phyloP scores from a whole-genome alignment of 2,113 vertebrate genomes.

The Grammomys dolichurus region DNA sequence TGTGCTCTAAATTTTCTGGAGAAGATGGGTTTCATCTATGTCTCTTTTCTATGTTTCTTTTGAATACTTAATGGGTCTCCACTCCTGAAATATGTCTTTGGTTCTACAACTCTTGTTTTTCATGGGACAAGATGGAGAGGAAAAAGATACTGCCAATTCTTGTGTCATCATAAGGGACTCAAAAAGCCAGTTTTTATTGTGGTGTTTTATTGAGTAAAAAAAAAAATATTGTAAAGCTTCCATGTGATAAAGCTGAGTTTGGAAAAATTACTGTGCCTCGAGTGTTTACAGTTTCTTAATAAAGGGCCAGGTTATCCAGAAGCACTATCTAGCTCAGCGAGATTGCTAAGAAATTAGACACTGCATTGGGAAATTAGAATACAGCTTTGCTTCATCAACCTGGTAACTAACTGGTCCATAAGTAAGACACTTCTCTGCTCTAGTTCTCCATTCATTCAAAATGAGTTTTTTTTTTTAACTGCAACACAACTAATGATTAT shows the following conservation, averaged over 20 bases:
- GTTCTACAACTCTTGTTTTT: background rate
- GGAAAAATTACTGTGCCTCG: background rate
- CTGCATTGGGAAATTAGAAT: background rate
- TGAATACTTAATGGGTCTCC: background rate
- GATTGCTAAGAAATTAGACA: background rate
- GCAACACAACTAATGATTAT: background rate
- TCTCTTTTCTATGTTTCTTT: background rate
- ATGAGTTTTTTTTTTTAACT: background rate
- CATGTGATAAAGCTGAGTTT: conserved; percentile 5
- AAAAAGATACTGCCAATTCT: background rate
- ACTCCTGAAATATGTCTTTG: background rate
- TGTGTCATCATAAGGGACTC: background rate
- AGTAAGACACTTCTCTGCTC: background rate
- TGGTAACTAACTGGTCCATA: background rate
- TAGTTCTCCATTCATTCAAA: background rate
- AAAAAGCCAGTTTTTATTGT: background rate
- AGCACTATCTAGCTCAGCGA: background rate
- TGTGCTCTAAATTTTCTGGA: background rate
- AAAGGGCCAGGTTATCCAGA: background rate
- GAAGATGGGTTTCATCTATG: background rate
- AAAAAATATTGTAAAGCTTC: background rate
- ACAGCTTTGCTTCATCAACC: background rate
- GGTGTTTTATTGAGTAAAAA: background rate
- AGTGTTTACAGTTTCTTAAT: background rate
- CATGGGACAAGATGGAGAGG: background rate